phyloP scores from a whole-genome alignment of 2,888 invertebrate species.

The Neoascia interrupta region DNA sequence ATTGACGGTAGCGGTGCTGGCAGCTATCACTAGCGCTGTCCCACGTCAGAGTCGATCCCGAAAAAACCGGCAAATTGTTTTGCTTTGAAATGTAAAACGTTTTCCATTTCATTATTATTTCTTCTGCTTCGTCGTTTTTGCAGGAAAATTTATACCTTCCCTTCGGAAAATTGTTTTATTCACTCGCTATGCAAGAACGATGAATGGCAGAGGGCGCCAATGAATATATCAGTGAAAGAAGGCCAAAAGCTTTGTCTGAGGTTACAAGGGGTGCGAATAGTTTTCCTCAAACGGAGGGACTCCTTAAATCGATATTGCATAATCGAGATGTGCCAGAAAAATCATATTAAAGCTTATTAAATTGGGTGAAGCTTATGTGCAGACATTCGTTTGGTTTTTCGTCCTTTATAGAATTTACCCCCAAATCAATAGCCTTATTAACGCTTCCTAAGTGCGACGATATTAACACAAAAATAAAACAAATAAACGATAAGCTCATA shows the following conservation, averaged over 20 bases:
- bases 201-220: slow-evolving; percentile 33
- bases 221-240: slow-evolving; percentile 44
- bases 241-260: too few relatives aligned
- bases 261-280: too few relatives aligned
- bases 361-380: too few relatives aligned
- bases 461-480: slow-evolving; percentile 58
- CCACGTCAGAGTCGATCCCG: slow-evolving; percentile 55
- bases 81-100: slow-evolving; percentile 68
- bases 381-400: too few relatives aligned
- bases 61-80: slow-evolving; percentile 47
- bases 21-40: slow-evolving; percentile 35
- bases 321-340: too few relatives aligned
- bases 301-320: too few relatives aligned
- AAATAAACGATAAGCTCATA: slow-evolving; percentile 59
- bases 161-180: slow-evolving; percentile 60
- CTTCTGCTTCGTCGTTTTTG: slow-evolving; percentile 7
- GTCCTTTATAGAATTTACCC: too few relatives aligned
- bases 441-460: not conserved
- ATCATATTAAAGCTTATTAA: too few relatives aligned
- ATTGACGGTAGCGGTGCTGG: slow-evolving; percentile 45
- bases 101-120: slow-evolving; percentile 64
- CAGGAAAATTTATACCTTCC: slow-evolving; percentile 51
- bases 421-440: too few relatives aligned
- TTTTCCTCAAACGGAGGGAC: too few relatives aligned
- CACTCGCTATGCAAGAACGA: slow-evolving; percentile 28